Evolutionary conservation across 1,140 invertebrate species (phyloP).

Genomic region (Pseudomyrmex sp.): DNA sequence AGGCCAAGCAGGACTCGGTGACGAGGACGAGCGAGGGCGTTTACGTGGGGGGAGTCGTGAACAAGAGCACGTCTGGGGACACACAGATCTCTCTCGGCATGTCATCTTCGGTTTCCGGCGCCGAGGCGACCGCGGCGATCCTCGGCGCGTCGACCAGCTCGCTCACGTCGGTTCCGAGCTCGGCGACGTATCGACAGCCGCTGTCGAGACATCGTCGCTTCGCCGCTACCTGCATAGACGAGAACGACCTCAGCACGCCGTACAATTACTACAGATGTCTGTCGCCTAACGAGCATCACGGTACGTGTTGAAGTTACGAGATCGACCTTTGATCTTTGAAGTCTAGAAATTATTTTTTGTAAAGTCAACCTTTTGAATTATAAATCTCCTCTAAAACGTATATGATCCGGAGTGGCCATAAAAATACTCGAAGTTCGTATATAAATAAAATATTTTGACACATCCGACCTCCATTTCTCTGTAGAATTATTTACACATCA

Average conservation of each 20-base stretch:
- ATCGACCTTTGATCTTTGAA: no score
- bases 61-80: constrained; percentile 74
- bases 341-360: not conserved
- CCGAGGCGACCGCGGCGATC: constrained; percentile 85
- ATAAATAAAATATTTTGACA: constrained; percentile 1
- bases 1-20: constrained; percentile 2
- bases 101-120: constrained; percentile 81
- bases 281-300: constrained; percentile 88
- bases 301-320: constrained; percentile 57
- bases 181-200: constrained; percentile 74
- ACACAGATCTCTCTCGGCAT: constrained; percentile 80
- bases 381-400: not conserved
- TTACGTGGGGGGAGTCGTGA: constrained; percentile 69
- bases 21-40: constrained; percentile 58
- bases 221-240: constrained; percentile 82
- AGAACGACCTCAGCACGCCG: constrained; percentile 89
- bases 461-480: not conserved
- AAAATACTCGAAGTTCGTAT: not conserved
- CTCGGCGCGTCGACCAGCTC: constrained; percentile 86
- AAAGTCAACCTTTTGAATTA: not conserved
- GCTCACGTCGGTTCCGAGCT: constrained; percentile 78
- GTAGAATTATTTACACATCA: constrained; percentile 2
- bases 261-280: constrained; percentile 90
- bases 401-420: no score
- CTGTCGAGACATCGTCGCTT: constrained; percentile 76